phyloP scores from a whole-genome alignment of 30 jellyfish, hydroid and myxozoan species.

The Calvadosia cruxmelitensis region DNA sequence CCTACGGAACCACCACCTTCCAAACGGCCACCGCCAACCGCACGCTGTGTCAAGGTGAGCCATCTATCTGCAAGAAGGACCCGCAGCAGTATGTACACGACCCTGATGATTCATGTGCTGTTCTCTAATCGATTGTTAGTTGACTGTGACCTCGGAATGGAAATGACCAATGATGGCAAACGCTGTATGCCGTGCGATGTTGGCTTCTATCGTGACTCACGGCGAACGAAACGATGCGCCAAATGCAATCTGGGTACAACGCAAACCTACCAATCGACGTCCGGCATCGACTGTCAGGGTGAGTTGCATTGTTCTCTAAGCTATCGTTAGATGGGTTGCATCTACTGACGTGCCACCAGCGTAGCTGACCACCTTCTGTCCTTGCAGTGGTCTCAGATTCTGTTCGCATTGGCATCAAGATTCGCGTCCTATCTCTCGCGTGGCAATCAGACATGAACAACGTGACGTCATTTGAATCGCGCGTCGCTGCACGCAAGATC shows the following conservation, averaged over 20 bases:
- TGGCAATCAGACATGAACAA: constrained; percentile 22
- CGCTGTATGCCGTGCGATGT: constrained; percentile 60
- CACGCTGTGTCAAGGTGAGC: background rate
- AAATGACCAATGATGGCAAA: constrained; percentile 25
- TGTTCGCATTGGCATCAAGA: constrained; percentile 3
- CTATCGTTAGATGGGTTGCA: no score
- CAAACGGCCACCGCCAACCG: constrained; percentile 29
- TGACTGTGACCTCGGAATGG: constrained; percentile 60
- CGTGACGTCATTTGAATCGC: background rate
- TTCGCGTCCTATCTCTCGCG: constrained; percentile 16
- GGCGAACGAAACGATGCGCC: constrained; percentile 22
- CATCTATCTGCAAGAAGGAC: no score
- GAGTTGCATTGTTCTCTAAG: constrained; percentile 1
- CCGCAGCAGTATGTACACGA: background rate
- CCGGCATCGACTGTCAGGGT: constrained; percentile 44
- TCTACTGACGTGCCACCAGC: no score
- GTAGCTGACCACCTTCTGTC: background rate
- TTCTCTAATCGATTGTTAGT: constrained; percentile 9
- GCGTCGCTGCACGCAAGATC: no score
- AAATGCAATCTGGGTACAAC: constrained; percentile 49
- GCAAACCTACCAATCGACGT: constrained; percentile 23
- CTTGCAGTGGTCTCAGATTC: constrained; percentile 8
- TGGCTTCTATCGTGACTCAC: constrained; percentile 31
- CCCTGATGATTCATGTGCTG: background rate
- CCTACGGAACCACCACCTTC: constrained; percentile 2